A percentile compares a stretch with the other conserved stretches of the same genome.
phyloP scores from a whole-genome alignment of 2,888 invertebrate genomes.

The Meteorus colon region DNA sequence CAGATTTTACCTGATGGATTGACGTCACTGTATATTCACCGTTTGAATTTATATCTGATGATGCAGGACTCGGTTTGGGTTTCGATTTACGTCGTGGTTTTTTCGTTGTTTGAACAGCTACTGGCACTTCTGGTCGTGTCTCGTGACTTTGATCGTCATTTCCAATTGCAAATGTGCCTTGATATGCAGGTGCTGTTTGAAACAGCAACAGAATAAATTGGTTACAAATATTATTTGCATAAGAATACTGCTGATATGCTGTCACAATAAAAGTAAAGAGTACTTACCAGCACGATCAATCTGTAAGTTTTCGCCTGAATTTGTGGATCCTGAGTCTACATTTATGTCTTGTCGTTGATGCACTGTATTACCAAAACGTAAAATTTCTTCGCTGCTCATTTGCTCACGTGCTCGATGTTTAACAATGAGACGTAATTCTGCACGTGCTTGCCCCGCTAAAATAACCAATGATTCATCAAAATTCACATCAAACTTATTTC shows the following conservation, averaged over 20 bases:
- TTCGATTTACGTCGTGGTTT: slow-evolving; percentile 62
- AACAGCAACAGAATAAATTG: no score
- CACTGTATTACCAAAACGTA: slow-evolving; percentile 69
- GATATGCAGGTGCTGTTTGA: slow-evolving; percentile 59
- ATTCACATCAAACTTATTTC: neutral
- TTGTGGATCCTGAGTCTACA: slow-evolving; percentile 72
- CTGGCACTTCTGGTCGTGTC: slow-evolving; percentile 59
- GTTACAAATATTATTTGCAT: no score
- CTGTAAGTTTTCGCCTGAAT: slow-evolving; percentile 73
- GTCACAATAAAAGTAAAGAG: neutral
- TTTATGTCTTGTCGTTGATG: slow-evolving; percentile 70
- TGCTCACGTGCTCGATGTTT: slow-evolving; percentile 87
- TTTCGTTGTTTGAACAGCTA: slow-evolving; percentile 62
- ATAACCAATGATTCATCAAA: slow-evolving; percentile 31
- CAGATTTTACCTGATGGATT: slow-evolving; percentile 64
- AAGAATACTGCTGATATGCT: no score
- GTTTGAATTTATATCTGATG: slow-evolving; percentile 59
- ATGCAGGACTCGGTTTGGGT: slow-evolving; percentile 62
- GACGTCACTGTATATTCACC: slow-evolving; percentile 69
- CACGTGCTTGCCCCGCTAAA: slow-evolving; percentile 83
- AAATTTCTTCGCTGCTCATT: slow-evolving; percentile 85
- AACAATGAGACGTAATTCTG: slow-evolving; percentile 86
- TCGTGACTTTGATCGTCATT: slow-evolving; percentile 67
- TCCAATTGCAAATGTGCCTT: slow-evolving; percentile 60
- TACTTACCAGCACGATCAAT: slow-evolving; percentile 63